Conservation (phyloP, 2,888 invertebrate genomes). For the Polyommatus icarus region DNA sequence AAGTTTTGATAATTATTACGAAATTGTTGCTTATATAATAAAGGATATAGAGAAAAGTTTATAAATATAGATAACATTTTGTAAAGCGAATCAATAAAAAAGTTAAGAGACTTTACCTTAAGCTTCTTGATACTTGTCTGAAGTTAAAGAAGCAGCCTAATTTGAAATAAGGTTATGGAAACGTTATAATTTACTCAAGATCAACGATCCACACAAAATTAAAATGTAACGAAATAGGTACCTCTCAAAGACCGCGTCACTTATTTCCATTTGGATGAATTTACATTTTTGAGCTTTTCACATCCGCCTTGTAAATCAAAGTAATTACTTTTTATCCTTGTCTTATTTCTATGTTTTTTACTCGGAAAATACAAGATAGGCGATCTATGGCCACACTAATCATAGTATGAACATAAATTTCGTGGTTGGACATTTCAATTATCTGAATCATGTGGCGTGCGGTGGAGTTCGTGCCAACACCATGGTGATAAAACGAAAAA, state of each 20-base stretch:
- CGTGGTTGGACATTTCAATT: conserved; percentile 79
- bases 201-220: conserved; percentile 14
- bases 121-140: neutral
- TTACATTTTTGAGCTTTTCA: conserved; percentile 14
- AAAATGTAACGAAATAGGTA: conserved; percentile 9
- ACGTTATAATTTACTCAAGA: neutral
- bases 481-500: conserved; percentile 3
- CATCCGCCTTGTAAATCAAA: conserved; percentile 22
- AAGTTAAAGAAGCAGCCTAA: neutral
- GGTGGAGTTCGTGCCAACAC: conserved; percentile 68
- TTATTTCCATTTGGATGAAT: conserved; percentile 13
- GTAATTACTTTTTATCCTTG: conserved; percentile 20
- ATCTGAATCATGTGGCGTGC: conserved; percentile 75
- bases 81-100: neutral
- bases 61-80: neutral
- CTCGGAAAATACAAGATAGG: conserved; percentile 10
- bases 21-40: neutral
- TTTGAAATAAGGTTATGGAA: neutral
- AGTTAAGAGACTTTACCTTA: neutral
- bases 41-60: neutral
- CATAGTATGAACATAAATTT: conserved; percentile 71
- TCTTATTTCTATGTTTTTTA: neutral
- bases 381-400: conserved; percentile 48
- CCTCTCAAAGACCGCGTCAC: conserved; percentile 10
- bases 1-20: neutral